phyloP scores from a whole-genome alignment of 2,113 vertebrate genomes.

The Cephalopterus ornatus region DNA sequence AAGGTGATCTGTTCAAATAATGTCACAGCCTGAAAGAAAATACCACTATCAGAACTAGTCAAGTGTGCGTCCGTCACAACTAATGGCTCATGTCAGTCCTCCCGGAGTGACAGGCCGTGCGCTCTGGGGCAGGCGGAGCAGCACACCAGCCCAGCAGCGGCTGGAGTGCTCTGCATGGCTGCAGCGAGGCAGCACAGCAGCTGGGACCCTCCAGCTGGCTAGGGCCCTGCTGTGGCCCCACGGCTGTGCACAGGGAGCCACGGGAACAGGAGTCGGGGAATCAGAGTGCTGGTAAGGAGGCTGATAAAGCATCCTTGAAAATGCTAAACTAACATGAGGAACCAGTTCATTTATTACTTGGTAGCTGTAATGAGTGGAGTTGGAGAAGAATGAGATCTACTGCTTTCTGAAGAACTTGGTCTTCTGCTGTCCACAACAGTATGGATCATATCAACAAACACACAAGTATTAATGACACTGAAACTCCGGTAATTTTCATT shows the following conservation, averaged over 20 bases:
- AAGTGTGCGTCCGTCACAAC: neutral
- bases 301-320: neutral
- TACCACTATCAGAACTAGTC: neutral
- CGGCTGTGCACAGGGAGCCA: neutral
- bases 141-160: neutral
- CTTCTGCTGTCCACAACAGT: neutral
- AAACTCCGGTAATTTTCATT: neutral
- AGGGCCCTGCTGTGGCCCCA: neutral
- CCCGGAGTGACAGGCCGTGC: neutral
- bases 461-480: neutral
- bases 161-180: neutral
- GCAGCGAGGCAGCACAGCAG: neutral
- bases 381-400: neutral
- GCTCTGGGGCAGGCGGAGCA: neutral
- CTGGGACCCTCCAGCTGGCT: constrained; percentile 54
- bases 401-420: neutral
- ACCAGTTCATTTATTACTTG: neutral
- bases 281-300: neutral
- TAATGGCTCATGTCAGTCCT: constrained; percentile 19
- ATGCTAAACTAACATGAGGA: neutral
- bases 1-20: constrained; percentile 48
- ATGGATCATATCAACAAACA: neutral
- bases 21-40: constrained; percentile 22
- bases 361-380: neutral
- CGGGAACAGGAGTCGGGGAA: neutral